Conservation (phyloP, 2,113 vertebrate species). For the human region DNA sequence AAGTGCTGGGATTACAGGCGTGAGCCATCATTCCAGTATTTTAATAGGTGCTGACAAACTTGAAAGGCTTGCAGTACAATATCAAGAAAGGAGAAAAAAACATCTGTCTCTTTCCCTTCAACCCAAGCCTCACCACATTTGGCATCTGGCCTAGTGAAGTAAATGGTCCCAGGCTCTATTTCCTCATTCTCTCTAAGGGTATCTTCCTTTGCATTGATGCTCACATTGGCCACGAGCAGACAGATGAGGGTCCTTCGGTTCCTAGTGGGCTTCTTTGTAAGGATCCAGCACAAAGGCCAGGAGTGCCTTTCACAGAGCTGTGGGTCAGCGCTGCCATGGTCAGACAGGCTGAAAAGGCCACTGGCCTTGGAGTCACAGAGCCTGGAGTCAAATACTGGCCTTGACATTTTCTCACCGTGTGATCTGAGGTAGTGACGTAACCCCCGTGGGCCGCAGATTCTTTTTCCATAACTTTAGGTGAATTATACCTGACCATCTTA, state of each 20-base stretch:
- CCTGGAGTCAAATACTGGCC: not conserved
- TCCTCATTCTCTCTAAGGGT: not conserved
- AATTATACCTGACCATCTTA: not conserved
- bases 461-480: not conserved
- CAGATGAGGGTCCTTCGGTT: too few relatives aligned
- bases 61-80: not conserved
- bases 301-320: not conserved
- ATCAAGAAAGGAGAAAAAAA: not conserved
- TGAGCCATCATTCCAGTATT: not conserved
- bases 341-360: not conserved
- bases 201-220: not conserved
- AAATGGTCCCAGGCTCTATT: not conserved
- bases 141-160: not conserved
- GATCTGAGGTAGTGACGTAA: not conserved
- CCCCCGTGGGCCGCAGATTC: not conserved
- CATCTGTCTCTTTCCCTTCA: not conserved
- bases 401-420: not conserved
- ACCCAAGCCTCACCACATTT: not conserved
- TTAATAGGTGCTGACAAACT: not conserved
- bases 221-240: fast-evolving
- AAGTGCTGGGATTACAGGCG: too few relatives aligned
- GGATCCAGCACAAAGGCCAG: not conserved
- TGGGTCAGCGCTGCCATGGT: not conserved
- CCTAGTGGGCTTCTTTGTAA: too few relatives aligned
- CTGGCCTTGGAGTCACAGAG: not conserved